Evolutionary conservation across 2,797 vertebrate species (phyloP), one percentile per base, ranked within the genome.

Genomic region (Diplodus sargus): DNA sequence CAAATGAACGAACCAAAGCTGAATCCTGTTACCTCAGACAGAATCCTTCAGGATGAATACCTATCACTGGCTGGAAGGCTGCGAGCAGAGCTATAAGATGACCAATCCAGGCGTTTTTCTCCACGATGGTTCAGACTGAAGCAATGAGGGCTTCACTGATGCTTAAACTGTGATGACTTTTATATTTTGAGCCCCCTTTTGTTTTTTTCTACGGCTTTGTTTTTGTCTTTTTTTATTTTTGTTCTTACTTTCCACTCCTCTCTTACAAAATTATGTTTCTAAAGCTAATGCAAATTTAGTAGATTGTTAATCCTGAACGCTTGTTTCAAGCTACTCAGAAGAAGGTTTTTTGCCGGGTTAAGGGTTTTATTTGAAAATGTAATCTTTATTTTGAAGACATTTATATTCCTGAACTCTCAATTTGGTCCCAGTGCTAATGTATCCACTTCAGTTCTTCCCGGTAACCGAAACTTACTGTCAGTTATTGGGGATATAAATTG

Each of bases 1-100:
- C 59, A 74, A 85, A 65, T 42, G 43, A 82, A 84, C 53, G 57
- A 84, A 83, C 83, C 83, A 77, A 85, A 84, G 81, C 75, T 73
- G 76, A 76, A 70, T 81, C 71, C 82, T 63, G 78, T 67, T 81
- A 81, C 80, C 76, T 89, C 85, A 72, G 73, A 81, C 56, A 56
- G 68, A 76, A 84, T 72, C 51, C 54, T 80, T 60, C 65, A 82
- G 57, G 83, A 75, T 68, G 45, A 48, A 2, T 5, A 65, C 47
- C 48, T 48, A 54, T 61, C 74, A 59, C 57, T 72, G 79, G 67
- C 79, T 58, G 42, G 70, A 79, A 64, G 57, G 79, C 68, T 43
- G 51, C 67, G 56, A 82, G 70, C 76, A 63, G 67, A 5, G 23
- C 52, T 59, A 63, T 25, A 34, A 66, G 81, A 83, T 43, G 69